Evolutionary conservation across 1,140 invertebrate species (phyloP).

Genomic region (Megalonaias nervosa): DNA sequence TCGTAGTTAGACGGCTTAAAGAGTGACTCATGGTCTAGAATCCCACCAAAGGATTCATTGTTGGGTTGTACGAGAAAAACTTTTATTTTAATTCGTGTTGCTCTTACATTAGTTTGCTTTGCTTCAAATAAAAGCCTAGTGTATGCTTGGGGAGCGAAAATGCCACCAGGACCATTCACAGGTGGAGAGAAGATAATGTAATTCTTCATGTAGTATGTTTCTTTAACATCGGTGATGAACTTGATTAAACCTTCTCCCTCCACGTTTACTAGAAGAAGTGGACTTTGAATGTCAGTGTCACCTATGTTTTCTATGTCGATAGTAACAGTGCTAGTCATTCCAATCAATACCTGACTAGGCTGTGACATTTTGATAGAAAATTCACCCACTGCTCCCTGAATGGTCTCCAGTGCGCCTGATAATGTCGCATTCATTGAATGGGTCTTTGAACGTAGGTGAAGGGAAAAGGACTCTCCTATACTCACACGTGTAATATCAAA

Average conservation of each 20-base stretch:
- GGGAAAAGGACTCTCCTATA: background rate
- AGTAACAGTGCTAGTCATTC: background rate
- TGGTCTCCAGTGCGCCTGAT: no score
- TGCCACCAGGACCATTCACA: conserved; percentile 6
- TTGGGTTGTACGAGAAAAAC: background rate
- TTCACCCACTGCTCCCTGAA: background rate
- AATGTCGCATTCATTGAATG: no score
- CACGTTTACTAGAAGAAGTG: conserved; percentile 2
- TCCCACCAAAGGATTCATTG: conserved; percentile 1
- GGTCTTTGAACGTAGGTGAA: background rate
- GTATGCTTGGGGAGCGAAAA: background rate
- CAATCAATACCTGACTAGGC: background rate
- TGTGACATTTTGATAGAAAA: background rate
- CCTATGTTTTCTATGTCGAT: conserved; percentile 7
- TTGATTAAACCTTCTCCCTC: background rate
- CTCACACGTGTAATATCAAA: conserved; percentile 1
- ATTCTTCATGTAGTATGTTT: background rate
- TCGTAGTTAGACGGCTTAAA: conserved; percentile 1
- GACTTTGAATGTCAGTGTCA: conserved; percentile 5
- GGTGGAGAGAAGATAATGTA: background rate
- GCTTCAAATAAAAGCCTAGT: background rate
- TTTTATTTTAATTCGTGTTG: background rate
- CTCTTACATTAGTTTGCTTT: background rate
- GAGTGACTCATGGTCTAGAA: background rate
- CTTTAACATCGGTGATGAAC: background rate